phyloP scores from a whole-genome alignment of 2,113 vertebrate species.

The Nipponia nippon region DNA sequence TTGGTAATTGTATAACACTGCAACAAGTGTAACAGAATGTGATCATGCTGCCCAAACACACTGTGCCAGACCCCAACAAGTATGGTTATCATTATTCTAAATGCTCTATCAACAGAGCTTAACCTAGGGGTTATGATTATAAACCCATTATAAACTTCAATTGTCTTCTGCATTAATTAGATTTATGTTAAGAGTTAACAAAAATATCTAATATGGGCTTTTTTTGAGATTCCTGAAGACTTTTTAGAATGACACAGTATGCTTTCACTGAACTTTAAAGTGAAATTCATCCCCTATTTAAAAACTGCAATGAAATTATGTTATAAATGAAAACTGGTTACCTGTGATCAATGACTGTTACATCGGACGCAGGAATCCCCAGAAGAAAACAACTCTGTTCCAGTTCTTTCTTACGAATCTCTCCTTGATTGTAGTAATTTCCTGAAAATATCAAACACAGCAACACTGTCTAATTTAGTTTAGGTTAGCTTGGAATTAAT shows the following conservation, averaged over 20 bases:
- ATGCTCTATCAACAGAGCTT: not conserved
- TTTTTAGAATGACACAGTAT: not conserved
- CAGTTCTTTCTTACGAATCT: slow-evolving; percentile 87
- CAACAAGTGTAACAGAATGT: not conserved
- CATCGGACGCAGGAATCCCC: slow-evolving; percentile 81
- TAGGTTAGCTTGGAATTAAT: not conserved
- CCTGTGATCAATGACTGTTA: slow-evolving; percentile 87
- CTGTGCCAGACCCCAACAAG: not conserved
- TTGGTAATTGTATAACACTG: not conserved
- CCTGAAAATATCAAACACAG: slow-evolving; percentile 76
- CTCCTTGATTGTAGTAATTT: slow-evolving; percentile 91
- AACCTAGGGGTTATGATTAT: not conserved
- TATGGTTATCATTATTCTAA: not conserved
- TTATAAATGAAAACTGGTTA: slow-evolving; percentile 64
- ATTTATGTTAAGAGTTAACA: not conserved
- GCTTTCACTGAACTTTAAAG: not conserved
- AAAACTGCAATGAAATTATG: not conserved
- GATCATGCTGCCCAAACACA: not conserved
- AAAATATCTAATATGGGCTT: not conserved
- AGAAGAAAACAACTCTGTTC: slow-evolving; percentile 85
- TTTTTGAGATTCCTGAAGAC: not conserved
- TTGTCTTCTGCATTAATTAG: not conserved
- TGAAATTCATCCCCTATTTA: not conserved
- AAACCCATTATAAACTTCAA: not conserved
- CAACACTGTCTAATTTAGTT: not conserved